These are phyloP conservation scores for Amphimallon solstitiale DNA, from an alignment of 2,888 invertebrate genomes.

Conservation along the genomic window DNA sequence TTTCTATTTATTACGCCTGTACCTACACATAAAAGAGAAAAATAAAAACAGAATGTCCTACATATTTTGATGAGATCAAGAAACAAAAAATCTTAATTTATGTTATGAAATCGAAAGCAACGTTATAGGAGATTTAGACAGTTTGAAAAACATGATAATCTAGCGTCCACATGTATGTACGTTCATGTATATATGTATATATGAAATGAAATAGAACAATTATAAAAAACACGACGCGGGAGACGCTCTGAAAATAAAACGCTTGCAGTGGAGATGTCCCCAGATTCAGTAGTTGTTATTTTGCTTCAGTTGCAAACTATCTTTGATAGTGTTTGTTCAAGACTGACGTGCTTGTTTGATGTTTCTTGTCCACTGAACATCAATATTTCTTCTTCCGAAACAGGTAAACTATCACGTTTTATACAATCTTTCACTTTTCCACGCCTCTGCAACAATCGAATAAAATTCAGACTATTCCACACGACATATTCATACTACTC, in stretches of 20 bases:
- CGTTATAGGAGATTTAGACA: background rate
- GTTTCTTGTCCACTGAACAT: background rate
- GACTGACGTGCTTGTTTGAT: background rate
- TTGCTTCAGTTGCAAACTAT: conserved; percentile 56
- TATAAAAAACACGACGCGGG: conserved; percentile 59
- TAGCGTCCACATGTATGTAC: background rate
- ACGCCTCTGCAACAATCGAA: too few relatives aligned
- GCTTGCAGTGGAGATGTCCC: conserved; percentile 61
- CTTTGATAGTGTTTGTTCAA: conserved; percentile 53
- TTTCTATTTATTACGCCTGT: conserved; percentile 23
- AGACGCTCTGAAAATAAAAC: conserved; percentile 64
- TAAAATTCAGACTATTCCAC: conserved; percentile 17
- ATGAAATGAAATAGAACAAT: conserved; percentile 50
- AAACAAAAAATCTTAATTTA: too few relatives aligned
- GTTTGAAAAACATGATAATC: conserved; percentile 15
- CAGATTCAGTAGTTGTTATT: conserved; percentile 57
- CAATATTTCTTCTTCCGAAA: background rate
- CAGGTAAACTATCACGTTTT: background rate
- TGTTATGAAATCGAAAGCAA: background rate
- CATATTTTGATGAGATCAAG: too few relatives aligned
- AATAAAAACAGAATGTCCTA: too few relatives aligned
- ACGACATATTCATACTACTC: conserved; percentile 36
- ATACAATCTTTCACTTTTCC: too few relatives aligned
- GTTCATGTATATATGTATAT: background rate
- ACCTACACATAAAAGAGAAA: conserved; percentile 20